A percentile compares a stretch with the other conserved stretches of the same genome.
Evolutionary conservation across 2,797 vertebrate genomes (phyloP).

Genomic region (Remorina albescens): DNA sequence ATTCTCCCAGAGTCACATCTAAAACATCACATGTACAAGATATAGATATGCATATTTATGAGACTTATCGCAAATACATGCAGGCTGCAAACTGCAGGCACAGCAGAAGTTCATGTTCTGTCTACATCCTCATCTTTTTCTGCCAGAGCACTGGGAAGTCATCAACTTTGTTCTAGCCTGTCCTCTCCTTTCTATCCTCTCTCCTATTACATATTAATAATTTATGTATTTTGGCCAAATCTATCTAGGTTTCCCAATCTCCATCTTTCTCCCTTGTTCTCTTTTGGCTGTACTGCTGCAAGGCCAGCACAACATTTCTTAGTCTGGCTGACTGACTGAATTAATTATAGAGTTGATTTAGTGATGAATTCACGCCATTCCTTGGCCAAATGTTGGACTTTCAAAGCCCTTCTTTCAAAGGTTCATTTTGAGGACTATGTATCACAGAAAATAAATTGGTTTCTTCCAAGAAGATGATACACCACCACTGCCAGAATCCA

Average conservation of each 20-base stretch:
- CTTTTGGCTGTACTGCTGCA: background rate
- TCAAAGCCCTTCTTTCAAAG: background rate
- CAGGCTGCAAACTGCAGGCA: background rate
- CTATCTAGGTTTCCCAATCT: background rate
- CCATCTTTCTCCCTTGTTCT: constrained; percentile 4
- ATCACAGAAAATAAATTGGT: constrained; percentile 17
- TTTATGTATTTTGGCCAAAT: constrained; percentile 8
- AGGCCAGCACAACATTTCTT: background rate
- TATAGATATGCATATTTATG: constrained; percentile 59
- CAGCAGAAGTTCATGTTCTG: constrained; percentile 3
- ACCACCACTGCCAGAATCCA: background rate
- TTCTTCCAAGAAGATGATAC: background rate
- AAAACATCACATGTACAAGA: constrained; percentile 19
- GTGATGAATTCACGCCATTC: no score
- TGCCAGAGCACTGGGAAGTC: background rate
- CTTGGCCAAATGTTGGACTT: background rate
- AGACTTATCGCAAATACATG: constrained; percentile 14
- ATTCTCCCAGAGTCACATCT: background rate
- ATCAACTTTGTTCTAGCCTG: background rate
- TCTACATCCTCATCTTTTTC: constrained; percentile 17
- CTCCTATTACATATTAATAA: background rate
- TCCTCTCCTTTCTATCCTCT: constrained; percentile 11
- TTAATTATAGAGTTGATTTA: background rate
- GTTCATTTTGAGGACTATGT: constrained; percentile 33
- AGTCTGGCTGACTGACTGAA: background rate